phyloP scores from a whole-genome alignment of 1,140 invertebrate genomes.

The Cotesia vestalis region DNA sequence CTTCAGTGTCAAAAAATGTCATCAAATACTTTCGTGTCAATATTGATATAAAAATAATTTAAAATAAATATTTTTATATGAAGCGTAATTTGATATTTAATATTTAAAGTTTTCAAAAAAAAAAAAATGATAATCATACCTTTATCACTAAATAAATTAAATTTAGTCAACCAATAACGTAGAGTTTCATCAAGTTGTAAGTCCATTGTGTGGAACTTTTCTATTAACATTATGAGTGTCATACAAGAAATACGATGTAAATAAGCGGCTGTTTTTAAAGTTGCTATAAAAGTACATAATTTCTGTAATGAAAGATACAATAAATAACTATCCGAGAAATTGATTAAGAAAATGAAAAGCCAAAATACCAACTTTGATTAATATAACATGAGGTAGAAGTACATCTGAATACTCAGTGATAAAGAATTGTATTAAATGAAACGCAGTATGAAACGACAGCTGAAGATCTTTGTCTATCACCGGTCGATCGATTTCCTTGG shows the following conservation, averaged over 20 bases:
- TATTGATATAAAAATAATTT: too few species aligned
- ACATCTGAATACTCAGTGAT: slow-evolving; percentile 44
- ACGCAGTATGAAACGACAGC: slow-evolving; percentile 40
- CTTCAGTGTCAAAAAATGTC: too few species aligned
- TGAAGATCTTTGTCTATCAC: slow-evolving; percentile 21
- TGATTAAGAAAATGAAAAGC: slow-evolving; percentile 11
- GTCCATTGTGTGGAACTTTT: not conserved
- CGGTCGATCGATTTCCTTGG: slow-evolving; percentile 27
- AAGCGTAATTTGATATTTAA: too few species aligned
- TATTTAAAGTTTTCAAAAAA: too few species aligned
- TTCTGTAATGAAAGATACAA: slow-evolving; percentile 18
- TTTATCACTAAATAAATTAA: not conserved
- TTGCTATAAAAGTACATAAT: not conserved
- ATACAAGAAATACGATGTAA: not conserved
- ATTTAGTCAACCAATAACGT: not conserved
- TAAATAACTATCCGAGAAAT: slow-evolving; percentile 1
- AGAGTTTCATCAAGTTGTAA: not conserved
- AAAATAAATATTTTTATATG: too few species aligned
- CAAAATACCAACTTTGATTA: slow-evolving; percentile 43
- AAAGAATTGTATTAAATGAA: slow-evolving; percentile 44
- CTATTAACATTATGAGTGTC: not conserved
- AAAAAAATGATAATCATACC: not conserved
- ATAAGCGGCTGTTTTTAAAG: slow-evolving; percentile 7
- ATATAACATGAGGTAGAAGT: slow-evolving; percentile 44
- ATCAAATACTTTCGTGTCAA: too few species aligned